A percentile compares a stretch with the other conserved stretches of the same genome.
Conservation (phyloP, 1,140 invertebrate species). For the Mya arenaria region DNA sequence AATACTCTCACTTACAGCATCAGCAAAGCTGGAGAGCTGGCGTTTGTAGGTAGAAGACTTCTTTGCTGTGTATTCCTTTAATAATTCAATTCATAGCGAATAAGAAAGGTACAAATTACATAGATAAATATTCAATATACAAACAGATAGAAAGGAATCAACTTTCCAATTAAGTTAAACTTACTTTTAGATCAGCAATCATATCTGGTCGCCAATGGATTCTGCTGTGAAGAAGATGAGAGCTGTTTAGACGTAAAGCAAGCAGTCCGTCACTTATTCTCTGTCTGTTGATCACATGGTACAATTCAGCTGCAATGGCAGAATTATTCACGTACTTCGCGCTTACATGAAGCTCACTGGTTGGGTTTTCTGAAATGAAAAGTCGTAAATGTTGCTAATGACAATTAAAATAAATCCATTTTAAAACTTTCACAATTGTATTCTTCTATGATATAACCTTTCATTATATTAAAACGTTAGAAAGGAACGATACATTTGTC, state of each 20-base stretch:
- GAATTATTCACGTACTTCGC: conserved; percentile 65
- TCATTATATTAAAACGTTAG: neutral
- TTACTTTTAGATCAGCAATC: conserved; percentile 83
- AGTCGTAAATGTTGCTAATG: too few species aligned
- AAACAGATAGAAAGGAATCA: too few species aligned
- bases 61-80: neutral
- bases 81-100: too few species aligned
- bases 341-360: conserved; percentile 56
- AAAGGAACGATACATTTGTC: too few species aligned
- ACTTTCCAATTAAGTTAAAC: neutral
- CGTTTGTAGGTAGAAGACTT: neutral
- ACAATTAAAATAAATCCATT: too few species aligned
- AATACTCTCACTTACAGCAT: neutral
- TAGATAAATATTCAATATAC: too few species aligned
- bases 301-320: conserved; percentile 62
- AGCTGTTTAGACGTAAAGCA: conserved; percentile 91
- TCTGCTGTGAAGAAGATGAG: conserved; percentile 89
- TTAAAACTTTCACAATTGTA: too few species aligned
- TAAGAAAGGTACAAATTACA: too few species aligned
- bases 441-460: too few species aligned
- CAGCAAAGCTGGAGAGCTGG: conserved; percentile 9
- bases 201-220: conserved; percentile 91
- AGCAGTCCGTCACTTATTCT: conserved; percentile 78
- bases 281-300: conserved; percentile 64
- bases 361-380: conserved; percentile 63